phyloP scores from a whole-genome alignment of 2,797 vertebrate species.

The Myotis myotis region DNA sequence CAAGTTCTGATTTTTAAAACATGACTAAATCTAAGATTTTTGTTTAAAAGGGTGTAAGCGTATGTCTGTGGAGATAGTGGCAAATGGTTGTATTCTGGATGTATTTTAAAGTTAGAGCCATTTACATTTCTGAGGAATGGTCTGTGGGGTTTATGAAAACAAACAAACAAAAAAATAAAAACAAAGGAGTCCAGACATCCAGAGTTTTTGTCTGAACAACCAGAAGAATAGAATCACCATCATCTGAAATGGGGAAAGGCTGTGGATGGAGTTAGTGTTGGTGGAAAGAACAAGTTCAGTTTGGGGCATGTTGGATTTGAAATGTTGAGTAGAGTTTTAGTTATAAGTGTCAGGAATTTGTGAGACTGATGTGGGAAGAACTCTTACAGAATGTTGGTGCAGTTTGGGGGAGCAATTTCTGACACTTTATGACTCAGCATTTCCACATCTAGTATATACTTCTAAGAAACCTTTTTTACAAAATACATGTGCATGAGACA shows the following conservation, averaged over 20 bases:
- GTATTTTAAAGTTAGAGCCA: background rate
- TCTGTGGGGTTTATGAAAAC: background rate
- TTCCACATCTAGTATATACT: background rate
- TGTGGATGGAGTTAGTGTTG: background rate
- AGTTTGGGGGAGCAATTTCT: background rate
- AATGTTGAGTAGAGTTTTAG: background rate
- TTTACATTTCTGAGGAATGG: background rate
- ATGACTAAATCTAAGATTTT: slow-evolving; percentile 9
- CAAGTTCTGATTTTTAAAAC: slow-evolving; percentile 17
- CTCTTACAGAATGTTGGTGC: background rate
- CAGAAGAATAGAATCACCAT: background rate
- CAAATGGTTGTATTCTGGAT: background rate
- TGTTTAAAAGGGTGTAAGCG: background rate
- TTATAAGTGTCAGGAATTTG: background rate
- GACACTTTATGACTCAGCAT: background rate
- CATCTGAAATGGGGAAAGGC: background rate
- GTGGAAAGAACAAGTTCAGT: background rate
- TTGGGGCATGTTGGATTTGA: background rate
- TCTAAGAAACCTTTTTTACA: background rate
- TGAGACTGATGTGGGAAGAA: background rate
- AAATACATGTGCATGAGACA: background rate
- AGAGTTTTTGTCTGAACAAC: background rate
- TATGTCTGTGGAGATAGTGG: background rate
- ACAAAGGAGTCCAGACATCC: background rate
- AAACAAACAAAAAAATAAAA: background rate